These are phyloP conservation scores for Sebastes variabilis DNA, from an alignment of 2,797 vertebrate genomes.

Conservation along the genomic window DNA sequence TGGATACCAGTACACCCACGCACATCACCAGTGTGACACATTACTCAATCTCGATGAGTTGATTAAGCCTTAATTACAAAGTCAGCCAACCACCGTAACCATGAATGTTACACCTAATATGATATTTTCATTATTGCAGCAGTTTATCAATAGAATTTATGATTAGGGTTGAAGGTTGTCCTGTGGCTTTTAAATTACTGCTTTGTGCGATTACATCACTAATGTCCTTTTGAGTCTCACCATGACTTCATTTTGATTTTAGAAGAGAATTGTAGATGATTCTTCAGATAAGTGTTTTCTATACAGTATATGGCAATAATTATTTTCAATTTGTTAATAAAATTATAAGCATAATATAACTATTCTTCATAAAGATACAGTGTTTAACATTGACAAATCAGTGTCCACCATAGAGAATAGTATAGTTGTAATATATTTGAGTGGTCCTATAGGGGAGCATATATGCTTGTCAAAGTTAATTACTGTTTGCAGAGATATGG, in stretches of 20 bases:
- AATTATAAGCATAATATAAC: no score
- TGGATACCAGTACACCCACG: background rate
- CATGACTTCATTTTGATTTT: background rate
- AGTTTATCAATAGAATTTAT: slow-evolving; percentile 19
- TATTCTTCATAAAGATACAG: no score
- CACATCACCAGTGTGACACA: slow-evolving; percentile 19
- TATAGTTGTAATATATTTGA: background rate
- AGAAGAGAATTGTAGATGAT: background rate
- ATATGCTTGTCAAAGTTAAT: background rate
- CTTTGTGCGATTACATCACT: background rate
- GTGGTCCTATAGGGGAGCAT: background rate
- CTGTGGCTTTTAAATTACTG: slow-evolving; percentile 19
- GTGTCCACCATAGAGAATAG: no score
- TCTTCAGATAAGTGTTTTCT: background rate
- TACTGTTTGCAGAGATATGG: background rate
- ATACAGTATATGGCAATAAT: background rate
- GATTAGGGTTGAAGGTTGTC: background rate
- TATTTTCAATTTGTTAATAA: no score
- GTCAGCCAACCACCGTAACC: slow-evolving; percentile 23
- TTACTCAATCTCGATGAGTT: slow-evolving; percentile 41
- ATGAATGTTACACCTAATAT: slow-evolving; percentile 36
- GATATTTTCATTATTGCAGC: slow-evolving; percentile 49
- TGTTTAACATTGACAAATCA: no score
- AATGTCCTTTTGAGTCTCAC: background rate
- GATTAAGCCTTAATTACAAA: slow-evolving; percentile 61